Percentiles rank a stretch among this genome's conserved stretches.
These are phyloP conservation scores for Coelopa pilipes DNA, from an alignment of 2,888 invertebrate genomes.

Conservation along the genomic window DNA sequence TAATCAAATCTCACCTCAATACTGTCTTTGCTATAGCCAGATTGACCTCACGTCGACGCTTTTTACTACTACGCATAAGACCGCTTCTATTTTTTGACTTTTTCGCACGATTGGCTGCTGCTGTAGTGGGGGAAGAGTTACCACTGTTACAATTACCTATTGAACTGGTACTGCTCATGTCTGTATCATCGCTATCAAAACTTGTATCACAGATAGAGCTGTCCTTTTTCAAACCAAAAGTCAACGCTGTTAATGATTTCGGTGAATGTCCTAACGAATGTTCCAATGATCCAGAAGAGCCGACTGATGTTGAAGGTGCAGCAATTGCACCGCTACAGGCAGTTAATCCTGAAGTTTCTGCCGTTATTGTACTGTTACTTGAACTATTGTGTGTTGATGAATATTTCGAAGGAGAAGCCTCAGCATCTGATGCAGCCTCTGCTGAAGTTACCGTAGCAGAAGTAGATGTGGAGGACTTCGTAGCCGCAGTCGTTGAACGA, in stretches of 20 bases:
- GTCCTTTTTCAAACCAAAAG: conserved; percentile 52
- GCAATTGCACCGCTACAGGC: conserved; percentile 31
- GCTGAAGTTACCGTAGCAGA: conserved; percentile 62
- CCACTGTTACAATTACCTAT: conserved; percentile 53
- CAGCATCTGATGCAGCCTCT: conserved; percentile 56
- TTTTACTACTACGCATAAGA: conserved; percentile 50
- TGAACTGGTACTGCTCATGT: conserved; percentile 65
- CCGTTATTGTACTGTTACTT: conserved; percentile 41
- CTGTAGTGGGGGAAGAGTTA: conserved; percentile 54
- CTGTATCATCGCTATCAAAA: conserved; percentile 65
- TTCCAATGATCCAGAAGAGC: conserved; percentile 37
- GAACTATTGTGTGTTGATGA: conserved; percentile 41
- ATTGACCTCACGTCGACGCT: conserved; percentile 53
- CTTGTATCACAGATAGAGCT: conserved; percentile 45
- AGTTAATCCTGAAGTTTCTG: conserved; percentile 36
- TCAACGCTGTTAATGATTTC: conserved; percentile 51
- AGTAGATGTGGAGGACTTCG: conserved; percentile 50
- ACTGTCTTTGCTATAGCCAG: not conserved
- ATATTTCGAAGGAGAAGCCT: conserved; percentile 61
- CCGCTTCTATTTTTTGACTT: conserved; percentile 47
- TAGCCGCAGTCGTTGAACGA: conserved; percentile 46
- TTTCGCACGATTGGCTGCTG: conserved; percentile 47
- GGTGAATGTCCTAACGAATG: conserved; percentile 49
- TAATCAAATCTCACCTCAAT: too few relatives aligned
- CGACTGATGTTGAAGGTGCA: conserved; percentile 37